Conservation (phyloP, 2,113 vertebrate species). For the Zosterops borbonicus region DNA sequence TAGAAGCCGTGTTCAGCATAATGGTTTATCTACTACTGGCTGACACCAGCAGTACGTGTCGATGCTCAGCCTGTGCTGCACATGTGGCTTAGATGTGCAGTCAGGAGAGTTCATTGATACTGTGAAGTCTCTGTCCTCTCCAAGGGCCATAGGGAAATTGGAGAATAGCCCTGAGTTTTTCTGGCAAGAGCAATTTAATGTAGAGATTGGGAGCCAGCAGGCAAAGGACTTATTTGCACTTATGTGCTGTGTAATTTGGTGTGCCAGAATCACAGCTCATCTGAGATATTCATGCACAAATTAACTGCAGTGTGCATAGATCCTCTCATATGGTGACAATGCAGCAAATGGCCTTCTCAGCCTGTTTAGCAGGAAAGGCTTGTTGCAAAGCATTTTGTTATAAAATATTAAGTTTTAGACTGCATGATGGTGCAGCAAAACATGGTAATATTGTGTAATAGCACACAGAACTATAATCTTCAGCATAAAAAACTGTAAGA, state of each 20-base stretch:
- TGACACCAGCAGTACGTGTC: not conserved
- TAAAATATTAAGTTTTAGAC: not conserved
- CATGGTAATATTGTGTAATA: not conserved
- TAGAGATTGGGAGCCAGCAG: not conserved
- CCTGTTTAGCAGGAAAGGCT: not conserved
- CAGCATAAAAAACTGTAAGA: not conserved
- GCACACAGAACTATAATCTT: not conserved
- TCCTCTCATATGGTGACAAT: not conserved
- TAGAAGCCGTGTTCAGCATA: not conserved
- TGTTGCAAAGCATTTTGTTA: not conserved
- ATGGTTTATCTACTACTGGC: not conserved
- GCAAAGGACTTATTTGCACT: accelerated
- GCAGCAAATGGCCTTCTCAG: not conserved
- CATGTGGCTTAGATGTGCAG: not conserved
- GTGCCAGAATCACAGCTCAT: not conserved
- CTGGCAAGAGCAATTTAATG: not conserved
- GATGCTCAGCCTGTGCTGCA: not conserved
- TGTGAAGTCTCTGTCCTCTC: not conserved
- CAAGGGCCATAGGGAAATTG: not conserved
- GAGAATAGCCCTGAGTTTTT: not conserved
- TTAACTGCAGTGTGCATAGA: not conserved
- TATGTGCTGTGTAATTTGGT: not conserved
- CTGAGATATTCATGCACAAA: not conserved
- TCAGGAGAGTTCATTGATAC: not conserved
- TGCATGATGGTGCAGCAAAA: not conserved